Base-by-base conservation (phyloP, 2,888 invertebrate genomes). In the Pomacea canaliculata region DNA sequence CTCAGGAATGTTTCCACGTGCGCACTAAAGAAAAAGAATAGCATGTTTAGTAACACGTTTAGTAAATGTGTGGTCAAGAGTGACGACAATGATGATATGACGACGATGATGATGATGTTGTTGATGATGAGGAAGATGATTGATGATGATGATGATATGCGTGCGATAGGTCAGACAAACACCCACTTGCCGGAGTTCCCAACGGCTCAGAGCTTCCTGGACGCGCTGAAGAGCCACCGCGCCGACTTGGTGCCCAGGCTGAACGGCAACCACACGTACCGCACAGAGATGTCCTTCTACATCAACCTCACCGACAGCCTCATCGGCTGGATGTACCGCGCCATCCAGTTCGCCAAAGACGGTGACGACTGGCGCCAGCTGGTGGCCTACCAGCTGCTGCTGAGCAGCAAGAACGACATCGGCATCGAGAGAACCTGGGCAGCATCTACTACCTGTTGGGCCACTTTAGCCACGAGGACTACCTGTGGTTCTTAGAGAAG, bases 281-380 rank as follows among this genome's bases (percentile, higher is more conserved):
- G 82, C 10, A 82, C 84, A 13, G 88, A 88, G 71, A 76, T 89
- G 62, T 75, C 79, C 23, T 88, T 88, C 69, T 88, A 89, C 74
- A 82, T 85, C 7, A 83, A 85, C 49, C 80, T 84, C 76, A 86
- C 87, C 63, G 81, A 84, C 37, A 79, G 83, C 7, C 84, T 88
- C 69, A 85, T 86, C 69, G 78, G 81, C 66, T 88, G 88, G 88
- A 77, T 89, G 69, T 86, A 86, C 71, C 73, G 78, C 27, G 83
- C 87, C 27, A 96, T 89, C 23, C 77, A 81, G 68, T 79, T 78
- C 56, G 78, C 81, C 18, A 75, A 79, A 65, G 77, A 79, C 56
- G 82, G 82, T 0, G 79, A 81, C 71, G 77, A 76, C 67, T 89
- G 88, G 89, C 82, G 85, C 78, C 81, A 83, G 16, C 82, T 89